Evolutionary conservation across 2,888 invertebrate species (phyloP).

Genomic region (Drosophila anomelani): DNA sequence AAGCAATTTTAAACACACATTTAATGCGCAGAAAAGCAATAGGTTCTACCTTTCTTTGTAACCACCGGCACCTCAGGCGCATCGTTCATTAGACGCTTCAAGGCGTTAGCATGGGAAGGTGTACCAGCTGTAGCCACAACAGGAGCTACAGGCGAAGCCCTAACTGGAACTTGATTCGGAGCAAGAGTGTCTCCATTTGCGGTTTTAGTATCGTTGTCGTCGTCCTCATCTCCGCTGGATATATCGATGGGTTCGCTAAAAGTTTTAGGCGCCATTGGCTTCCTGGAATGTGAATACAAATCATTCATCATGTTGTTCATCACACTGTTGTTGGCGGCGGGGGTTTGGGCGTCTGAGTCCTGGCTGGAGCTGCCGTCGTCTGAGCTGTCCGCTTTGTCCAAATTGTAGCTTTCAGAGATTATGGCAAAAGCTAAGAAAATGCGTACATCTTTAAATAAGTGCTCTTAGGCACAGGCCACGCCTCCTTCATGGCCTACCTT

Average conservation of each 20-base stretch:
- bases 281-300: slow-evolving; percentile 83
- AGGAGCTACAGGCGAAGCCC: not conserved
- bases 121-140: not conserved
- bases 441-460: not conserved
- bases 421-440: slow-evolving; percentile 88
- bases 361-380: slow-evolving; percentile 79
- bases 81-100: slow-evolving; percentile 45
- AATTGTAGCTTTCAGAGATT: slow-evolving; percentile 89
- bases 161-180: not conserved
- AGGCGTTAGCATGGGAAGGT: slow-evolving; percentile 4
- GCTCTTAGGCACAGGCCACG: not conserved
- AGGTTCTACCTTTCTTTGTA: slow-evolving; percentile 58
- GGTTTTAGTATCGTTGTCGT: slow-evolving; percentile 75
- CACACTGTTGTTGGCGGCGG: slow-evolving; percentile 67
- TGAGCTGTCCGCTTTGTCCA: slow-evolving; percentile 84
- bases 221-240: slow-evolving; percentile 90
- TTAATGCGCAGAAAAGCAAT: too few relatives aligned
- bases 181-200: slow-evolving; percentile 46
- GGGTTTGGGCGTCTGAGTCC: slow-evolving; percentile 35
- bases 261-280: slow-evolving; percentile 26
- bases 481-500: slow-evolving; percentile 78
- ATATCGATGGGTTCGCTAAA: slow-evolving; percentile 90
- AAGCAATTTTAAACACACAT: not conserved
- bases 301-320: slow-evolving; percentile 84
- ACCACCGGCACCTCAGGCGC: not conserved